Conservation (phyloP, 2,113 vertebrate genomes). For the Thalassarche chlororhynchos region DNA sequence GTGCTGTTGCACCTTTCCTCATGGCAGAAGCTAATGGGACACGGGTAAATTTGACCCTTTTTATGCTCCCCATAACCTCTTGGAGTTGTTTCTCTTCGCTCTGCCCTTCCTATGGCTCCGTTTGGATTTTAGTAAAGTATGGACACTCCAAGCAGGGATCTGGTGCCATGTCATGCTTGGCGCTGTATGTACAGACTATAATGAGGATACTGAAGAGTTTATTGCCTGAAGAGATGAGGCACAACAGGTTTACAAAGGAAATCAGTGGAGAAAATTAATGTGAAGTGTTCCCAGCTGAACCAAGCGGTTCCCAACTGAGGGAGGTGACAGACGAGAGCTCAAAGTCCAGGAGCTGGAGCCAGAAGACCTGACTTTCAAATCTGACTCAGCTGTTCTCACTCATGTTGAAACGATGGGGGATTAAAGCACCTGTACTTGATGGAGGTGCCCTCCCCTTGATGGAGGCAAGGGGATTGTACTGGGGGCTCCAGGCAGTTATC, state of each 20-base stretch:
- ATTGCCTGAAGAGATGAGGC: background rate
- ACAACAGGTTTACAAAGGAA: background rate
- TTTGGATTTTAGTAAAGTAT: background rate
- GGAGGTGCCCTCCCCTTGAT: background rate
- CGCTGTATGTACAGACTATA: background rate
- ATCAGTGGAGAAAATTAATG: background rate
- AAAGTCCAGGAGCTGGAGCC: background rate
- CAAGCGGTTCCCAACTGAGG: background rate
- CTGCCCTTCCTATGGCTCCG: background rate
- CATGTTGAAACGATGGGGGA: background rate
- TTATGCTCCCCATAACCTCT: background rate
- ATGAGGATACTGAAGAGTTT: background rate
- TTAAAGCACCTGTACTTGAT: background rate
- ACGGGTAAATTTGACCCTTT: background rate
- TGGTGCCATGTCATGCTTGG: background rate
- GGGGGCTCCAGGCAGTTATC: background rate
- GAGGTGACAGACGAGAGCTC: background rate
- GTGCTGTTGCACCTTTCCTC: background rate
- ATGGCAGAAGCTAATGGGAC: background rate
- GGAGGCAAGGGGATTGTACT: background rate
- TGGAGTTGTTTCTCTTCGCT: background rate
- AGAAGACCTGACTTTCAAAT: background rate
- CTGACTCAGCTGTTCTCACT: background rate
- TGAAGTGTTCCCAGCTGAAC: background rate
- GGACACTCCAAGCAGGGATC: background rate